phyloP scores from a whole-genome alignment of 2,888 invertebrate species.

The Apodemia mormo region DNA sequence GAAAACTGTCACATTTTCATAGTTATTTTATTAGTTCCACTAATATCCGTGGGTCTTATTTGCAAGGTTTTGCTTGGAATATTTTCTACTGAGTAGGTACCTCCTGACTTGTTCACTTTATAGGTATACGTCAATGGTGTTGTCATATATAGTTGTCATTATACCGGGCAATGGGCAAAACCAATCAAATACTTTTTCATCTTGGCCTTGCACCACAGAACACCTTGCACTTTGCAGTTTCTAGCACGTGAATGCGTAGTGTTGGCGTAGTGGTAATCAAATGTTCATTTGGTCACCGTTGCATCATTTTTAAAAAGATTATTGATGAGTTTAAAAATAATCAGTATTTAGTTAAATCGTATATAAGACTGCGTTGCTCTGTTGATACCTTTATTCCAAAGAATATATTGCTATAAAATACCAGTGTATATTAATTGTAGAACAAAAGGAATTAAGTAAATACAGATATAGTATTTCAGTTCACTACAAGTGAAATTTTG shows the following conservation, averaged over 20 bases:
- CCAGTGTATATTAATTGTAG: neutral
- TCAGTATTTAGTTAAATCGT: neutral
- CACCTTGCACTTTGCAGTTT: constrained; percentile 3
- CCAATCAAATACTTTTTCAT: neutral
- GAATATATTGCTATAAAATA: neutral
- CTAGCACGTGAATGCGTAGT: neutral
- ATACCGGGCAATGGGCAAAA: constrained; percentile 2
- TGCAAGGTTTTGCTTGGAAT: neutral
- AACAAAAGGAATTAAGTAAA: neutral
- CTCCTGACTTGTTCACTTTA: neutral
- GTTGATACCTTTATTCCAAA: neutral
- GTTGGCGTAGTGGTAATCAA: neutral
- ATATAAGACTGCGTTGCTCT: constrained; percentile 1
- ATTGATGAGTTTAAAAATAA: neutral
- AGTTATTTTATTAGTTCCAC: neutral
- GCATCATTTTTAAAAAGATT: constrained; percentile 12
- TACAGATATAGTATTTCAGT: neutral
- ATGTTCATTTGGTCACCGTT: neutral
- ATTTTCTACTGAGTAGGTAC: no score
- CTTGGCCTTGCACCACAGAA: no score
- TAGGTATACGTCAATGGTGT: neutral
- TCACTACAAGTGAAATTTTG: constrained; percentile 4
- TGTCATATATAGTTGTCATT: neutral
- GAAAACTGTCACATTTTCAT: neutral
- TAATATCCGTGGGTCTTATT: neutral